Evolutionary conservation across 2,113 vertebrate species (phyloP), one percentile per base, ranked within the genome.

Genomic region (Podarcis muralis): DNA sequence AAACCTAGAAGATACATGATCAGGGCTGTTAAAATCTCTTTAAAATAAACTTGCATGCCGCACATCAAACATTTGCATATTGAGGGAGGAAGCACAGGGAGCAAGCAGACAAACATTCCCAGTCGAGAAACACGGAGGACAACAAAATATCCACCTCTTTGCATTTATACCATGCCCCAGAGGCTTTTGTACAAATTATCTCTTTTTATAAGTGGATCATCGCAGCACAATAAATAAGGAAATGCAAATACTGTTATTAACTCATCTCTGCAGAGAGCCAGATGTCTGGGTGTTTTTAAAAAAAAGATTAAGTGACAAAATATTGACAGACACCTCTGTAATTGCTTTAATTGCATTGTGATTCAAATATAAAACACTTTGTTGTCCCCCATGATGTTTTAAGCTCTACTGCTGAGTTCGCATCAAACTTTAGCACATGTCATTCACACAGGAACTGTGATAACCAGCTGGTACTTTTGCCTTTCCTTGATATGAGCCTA

Each of bases 1-100:
- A 98, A 98, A 98, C 97, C 98, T 99, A 97, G 97, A 97, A 98
- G 96, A 98, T 97, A 98, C 68, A 97, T 72, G 89, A 96, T 90
- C 96, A 95, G 92, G 93, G 90, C 95, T 90, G 94, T 97, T 97
- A 97, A 62, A 96, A 59, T 92, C 2, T 37, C 84, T 92, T 86
- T 79, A 83, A 79, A 91, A 94, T 86, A 90, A 90, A 53, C 53
- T 79, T 89, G 92, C 89, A 91, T 93, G 95, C 90, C 72, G 83
- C 75, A 86, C 69, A 86, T 9, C 25, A 57, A 75, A 84, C 59
- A 87, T 93, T 62, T 89, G 53, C 83, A 81, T 74, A 84, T 85
- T 89, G 53, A 88, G 25, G 35, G 85, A 82, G 82, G 89, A 91
- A 66, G 80, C 48, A 82, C 92, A 94, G 88, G 86, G 22, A 93